Base-by-base conservation (phyloP, 1,140 invertebrate genomes). In the Diachasma alloeum region DNA sequence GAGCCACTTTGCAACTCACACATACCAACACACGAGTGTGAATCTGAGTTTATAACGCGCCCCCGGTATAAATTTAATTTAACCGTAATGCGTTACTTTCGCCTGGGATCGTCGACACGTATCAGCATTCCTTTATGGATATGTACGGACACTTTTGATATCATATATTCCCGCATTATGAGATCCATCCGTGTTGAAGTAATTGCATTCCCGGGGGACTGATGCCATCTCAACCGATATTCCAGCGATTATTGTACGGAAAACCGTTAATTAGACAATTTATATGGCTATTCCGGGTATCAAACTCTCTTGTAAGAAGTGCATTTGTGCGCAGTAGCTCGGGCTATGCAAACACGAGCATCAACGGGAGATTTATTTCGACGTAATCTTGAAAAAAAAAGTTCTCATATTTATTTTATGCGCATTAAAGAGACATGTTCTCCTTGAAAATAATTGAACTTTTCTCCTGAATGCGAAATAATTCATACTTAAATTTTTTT, bases 31-130 rank as follows among this genome's bases (percentile, higher is more conserved):
- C 19, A 63, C 9, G 4, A 63, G 24, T 26, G 59, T 4, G 24
- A 63, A 26, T 63, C 59, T 63, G 5, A 24, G 24, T 63, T 63
- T 26, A 26, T 63, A 63, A 63, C 24, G 59, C 59, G 59, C 59
- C 59, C 59, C 59, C 56, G 68, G 69, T 72, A 70, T 72, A 72
- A 76, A 76, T 76, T 76, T 76, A 76, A 67, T 75, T 69, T 75
- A 75, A 72, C 39, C 69, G 53, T 76, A 76, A 76, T 76, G 69
- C 75, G 66, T 76, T 72, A 76, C 75, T 76, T 76, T 72, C 75
- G 66, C 71, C 59, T 63, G 48, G 48, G 48, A 56, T 56, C 1
- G n/a, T 56, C 48, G 48, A 56, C 48, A 74, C 66, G 63, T 53
- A 71, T 46, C 66, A 76, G 72, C 70, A 26, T 48, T 48, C 36